phyloP scores from a whole-genome alignment of 2,113 vertebrate genomes.

The Brachyhypopomus occidentalis region DNA sequence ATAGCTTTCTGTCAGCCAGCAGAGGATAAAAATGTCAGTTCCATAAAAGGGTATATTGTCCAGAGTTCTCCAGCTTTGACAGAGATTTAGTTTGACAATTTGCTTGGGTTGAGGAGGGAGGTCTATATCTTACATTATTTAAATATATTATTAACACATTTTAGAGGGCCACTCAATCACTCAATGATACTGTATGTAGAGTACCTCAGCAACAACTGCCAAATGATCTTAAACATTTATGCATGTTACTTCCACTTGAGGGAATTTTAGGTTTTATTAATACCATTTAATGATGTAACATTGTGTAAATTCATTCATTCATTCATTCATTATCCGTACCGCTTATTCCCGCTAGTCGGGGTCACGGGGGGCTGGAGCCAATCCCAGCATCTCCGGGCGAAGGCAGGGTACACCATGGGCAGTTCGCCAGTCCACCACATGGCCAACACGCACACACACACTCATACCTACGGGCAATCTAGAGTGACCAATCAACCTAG shows the following conservation, averaged over 20 bases:
- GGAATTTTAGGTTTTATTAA: constrained; percentile 68
- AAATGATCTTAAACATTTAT: constrained; percentile 73
- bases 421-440: too few species aligned
- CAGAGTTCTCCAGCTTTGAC: constrained; percentile 72
- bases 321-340: too few species aligned
- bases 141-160: constrained; percentile 73
- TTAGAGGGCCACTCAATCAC: constrained; percentile 63
- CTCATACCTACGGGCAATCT: too few species aligned
- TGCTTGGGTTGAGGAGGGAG: constrained; percentile 56
- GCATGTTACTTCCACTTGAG: constrained; percentile 71
- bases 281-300: constrained; percentile 73
- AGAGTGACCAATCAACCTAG: too few species aligned
- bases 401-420: too few species aligned
- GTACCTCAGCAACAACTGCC: constrained; percentile 53
- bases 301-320: too few species aligned
- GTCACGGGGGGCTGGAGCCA: too few species aligned
- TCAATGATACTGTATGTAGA: constrained; percentile 50
- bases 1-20: constrained; percentile 75
- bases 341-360: too few species aligned
- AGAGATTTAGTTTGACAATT: constrained; percentile 75
- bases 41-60: constrained; percentile 71
- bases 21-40: constrained; percentile 77
- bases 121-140: constrained; percentile 75
- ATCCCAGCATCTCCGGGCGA: too few species aligned
- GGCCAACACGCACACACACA: too few species aligned